Evolutionary conservation across 2,888 invertebrate species (phyloP).

Genomic region (Chloromyia formosa): DNA sequence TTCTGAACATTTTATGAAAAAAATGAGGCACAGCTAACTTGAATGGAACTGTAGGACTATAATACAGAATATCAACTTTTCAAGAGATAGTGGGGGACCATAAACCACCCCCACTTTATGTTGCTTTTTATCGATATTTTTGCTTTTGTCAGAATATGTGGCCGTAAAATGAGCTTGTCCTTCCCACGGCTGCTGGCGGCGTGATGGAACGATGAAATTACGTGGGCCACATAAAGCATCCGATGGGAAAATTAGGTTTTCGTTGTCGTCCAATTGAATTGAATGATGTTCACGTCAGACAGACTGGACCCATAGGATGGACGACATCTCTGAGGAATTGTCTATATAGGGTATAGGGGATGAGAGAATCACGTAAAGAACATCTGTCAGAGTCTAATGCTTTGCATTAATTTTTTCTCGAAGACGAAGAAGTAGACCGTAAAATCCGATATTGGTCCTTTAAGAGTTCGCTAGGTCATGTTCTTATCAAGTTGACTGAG

Average conservation of each 20-base stretch:
- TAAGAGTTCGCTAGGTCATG: too few species aligned
- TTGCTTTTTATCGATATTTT: too few species aligned
- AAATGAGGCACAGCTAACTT: too few species aligned
- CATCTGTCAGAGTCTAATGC: constrained; percentile 3
- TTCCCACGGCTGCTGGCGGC: too few species aligned
- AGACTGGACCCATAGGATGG: background rate
- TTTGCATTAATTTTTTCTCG: background rate
- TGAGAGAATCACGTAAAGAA: background rate
- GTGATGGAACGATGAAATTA: background rate
- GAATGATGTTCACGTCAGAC: background rate
- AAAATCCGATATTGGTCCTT: background rate
- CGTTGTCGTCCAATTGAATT: background rate
- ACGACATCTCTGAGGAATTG: background rate
- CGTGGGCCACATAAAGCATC: background rate
- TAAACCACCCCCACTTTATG: too few species aligned
- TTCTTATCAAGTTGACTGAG: too few species aligned
- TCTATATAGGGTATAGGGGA: background rate
- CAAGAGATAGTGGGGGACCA: too few species aligned
- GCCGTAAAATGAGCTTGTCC: too few species aligned
- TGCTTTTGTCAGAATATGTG: too few species aligned
- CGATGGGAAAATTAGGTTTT: background rate
- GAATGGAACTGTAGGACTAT: too few species aligned
- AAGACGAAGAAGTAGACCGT: background rate
- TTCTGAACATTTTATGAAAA: too few species aligned
- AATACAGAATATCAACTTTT: too few species aligned